Evolutionary conservation across 2,888 invertebrate genomes (phyloP).

Genomic region (Dromius quadrimaculatus): DNA sequence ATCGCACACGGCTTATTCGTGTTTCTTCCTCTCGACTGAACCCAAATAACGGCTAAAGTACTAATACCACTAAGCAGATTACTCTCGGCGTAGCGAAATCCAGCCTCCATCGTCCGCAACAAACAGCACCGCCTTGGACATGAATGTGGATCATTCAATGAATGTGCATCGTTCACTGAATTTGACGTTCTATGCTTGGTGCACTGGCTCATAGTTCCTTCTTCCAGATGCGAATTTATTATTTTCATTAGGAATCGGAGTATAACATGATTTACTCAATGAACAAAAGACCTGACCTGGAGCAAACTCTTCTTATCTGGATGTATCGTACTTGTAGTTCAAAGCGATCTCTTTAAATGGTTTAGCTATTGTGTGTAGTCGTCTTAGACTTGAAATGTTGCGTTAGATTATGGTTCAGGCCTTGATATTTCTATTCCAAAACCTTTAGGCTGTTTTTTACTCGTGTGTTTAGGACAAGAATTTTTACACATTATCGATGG

Average conservation of each 20-base stretch:
- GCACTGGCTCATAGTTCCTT: slow-evolving; percentile 19
- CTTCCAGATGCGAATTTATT: slow-evolving; percentile 23
- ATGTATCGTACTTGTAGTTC: slow-evolving; percentile 22
- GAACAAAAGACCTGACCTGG: slow-evolving; percentile 17
- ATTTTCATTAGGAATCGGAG: slow-evolving; percentile 29
- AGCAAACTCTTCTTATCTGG: slow-evolving; percentile 22
- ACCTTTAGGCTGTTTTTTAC: no score
- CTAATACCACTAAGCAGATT: slow-evolving; percentile 67
- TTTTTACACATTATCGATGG: neutral
- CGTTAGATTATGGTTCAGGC: slow-evolving; percentile 51
- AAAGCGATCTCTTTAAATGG: slow-evolving; percentile 61
- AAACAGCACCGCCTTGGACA: slow-evolving; percentile 11
- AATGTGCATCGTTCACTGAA: no score
- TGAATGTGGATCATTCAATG: no score
- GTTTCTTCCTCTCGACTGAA: slow-evolving; percentile 64
- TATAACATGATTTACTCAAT: slow-evolving; percentile 26
- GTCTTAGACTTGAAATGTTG: slow-evolving; percentile 62
- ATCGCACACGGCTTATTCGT: slow-evolving; percentile 60
- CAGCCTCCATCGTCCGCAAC: neutral
- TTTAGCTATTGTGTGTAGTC: slow-evolving; percentile 62
- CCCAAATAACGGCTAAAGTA: slow-evolving; percentile 63
- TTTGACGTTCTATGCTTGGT: no score
- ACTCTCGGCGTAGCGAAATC: slow-evolving; percentile 54
- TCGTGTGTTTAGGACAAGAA: neutral
- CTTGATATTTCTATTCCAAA: neutral